Percentiles rank a stretch among this genome's conserved stretches.
phyloP scores from a whole-genome alignment of 2,888 invertebrate genomes.

The Acholoe squamosa region DNA sequence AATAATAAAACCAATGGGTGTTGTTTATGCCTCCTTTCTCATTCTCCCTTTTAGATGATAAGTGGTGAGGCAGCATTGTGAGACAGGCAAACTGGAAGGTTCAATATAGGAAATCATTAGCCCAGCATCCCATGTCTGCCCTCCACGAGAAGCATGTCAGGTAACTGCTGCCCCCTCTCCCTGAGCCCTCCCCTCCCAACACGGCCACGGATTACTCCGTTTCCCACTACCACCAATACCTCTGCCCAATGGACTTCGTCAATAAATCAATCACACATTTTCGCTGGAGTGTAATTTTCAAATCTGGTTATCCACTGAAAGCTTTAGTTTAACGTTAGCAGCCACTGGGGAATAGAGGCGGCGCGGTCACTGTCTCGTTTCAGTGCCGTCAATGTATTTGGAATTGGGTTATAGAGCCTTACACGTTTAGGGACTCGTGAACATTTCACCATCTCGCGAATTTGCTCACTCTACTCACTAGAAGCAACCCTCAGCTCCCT shows the following conservation, averaged over 20 bases:
- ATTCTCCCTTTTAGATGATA: no score
- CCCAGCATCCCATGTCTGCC: background rate
- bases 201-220: background rate
- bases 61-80: background rate
- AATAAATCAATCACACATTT: constrained; percentile 44
- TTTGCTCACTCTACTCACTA: background rate
- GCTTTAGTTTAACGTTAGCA: background rate
- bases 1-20: no score
- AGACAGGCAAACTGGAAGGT: background rate
- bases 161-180: background rate
- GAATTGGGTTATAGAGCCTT: background rate
- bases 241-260: constrained; percentile 44
- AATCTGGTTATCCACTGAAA: background rate
- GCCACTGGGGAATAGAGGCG: no score
- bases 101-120: constrained; percentile 49
- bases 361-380: background rate
- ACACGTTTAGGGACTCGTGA: background rate
- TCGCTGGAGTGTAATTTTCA: background rate
- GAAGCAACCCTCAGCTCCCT: background rate
- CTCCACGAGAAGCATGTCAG: background rate
- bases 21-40: no score
- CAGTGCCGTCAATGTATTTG: background rate
- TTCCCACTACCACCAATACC: constrained; percentile 44
- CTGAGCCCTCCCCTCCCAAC: background rate
- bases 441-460: background rate